Conservation (phyloP, 2,797 vertebrate species). For the Phrynocephalus vlangalii region DNA sequence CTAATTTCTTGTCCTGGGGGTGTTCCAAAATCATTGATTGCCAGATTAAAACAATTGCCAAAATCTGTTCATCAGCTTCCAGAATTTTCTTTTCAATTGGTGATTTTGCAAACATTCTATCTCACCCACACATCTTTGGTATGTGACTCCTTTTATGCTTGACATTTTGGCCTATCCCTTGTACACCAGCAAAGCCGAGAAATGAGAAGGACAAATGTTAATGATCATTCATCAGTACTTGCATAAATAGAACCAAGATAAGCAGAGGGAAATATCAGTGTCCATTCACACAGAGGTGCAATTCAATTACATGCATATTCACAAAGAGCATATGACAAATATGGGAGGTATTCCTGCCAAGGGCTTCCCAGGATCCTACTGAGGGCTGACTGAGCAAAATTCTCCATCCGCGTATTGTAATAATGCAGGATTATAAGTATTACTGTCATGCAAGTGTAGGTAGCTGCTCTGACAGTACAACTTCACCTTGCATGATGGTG, state of each 20-base stretch:
- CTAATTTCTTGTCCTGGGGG: no score
- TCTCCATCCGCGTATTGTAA: neutral
- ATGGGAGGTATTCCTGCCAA: neutral
- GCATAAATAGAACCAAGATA: constrained; percentile 55
- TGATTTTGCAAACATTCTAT: neutral
- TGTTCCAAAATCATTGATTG: no score
- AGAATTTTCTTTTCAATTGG: neutral
- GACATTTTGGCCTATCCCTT: no score
- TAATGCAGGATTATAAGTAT: no score
- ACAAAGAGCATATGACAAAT: neutral
- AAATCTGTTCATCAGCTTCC: neutral
- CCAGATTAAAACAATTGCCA: neutral
- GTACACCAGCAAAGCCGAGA: no score
- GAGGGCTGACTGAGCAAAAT: neutral
- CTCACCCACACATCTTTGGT: no score
- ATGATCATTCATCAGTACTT: constrained; percentile 59
- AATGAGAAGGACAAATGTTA: neutral
- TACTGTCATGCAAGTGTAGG: no score
- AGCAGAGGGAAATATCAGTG: neutral
- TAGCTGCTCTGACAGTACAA: no score
- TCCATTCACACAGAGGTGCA: neutral
- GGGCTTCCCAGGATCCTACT: neutral
- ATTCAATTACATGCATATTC: neutral
- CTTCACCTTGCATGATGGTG: neutral
- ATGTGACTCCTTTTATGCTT: no score